Evolutionary conservation across 2,797 vertebrate species (phyloP).

Genomic region (Parauchenoglanis ngamensis): DNA sequence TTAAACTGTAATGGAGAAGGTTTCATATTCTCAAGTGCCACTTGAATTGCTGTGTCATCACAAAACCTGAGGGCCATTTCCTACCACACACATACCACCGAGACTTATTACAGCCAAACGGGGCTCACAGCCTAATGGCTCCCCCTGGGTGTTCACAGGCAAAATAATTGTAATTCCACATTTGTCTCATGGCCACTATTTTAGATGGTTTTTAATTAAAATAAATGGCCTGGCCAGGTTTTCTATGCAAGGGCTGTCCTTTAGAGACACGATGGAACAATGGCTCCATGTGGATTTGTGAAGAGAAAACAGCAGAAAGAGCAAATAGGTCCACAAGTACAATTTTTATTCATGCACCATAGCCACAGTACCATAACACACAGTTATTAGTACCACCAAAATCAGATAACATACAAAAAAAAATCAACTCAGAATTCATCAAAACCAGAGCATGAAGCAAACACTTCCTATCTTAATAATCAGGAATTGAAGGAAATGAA

Average conservation of each 20-base stretch:
- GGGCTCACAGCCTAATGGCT: constrained; percentile 49
- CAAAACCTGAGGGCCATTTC: constrained; percentile 41
- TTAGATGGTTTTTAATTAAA: constrained; percentile 51
- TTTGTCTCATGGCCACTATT: constrained; percentile 49
- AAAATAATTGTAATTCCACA: constrained; percentile 45
- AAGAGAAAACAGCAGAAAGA: not conserved
- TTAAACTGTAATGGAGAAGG: not conserved
- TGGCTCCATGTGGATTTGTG: not conserved
- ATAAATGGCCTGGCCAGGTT: constrained; percentile 39
- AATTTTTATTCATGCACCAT: not conserved
- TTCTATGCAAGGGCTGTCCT: constrained; percentile 23
- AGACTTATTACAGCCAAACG: constrained; percentile 44
- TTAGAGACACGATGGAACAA: not conserved
- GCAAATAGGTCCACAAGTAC: not conserved
- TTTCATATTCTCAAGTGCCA: constrained; percentile 16
- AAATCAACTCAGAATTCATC: not conserved
- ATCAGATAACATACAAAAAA: not conserved
- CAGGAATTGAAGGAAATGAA: not conserved
- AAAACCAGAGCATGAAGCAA: not conserved
- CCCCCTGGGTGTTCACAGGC: constrained; percentile 45
- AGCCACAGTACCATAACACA: not conserved
- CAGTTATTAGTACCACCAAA: not conserved
- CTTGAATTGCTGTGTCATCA: constrained; percentile 35
- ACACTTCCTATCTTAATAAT: not conserved
- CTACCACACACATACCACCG: constrained; percentile 47